Percentiles rank a stretch among this genome's conserved stretches.
phyloP scores from a whole-genome alignment of 2,888 invertebrate species.

The Euproctis similis region DNA sequence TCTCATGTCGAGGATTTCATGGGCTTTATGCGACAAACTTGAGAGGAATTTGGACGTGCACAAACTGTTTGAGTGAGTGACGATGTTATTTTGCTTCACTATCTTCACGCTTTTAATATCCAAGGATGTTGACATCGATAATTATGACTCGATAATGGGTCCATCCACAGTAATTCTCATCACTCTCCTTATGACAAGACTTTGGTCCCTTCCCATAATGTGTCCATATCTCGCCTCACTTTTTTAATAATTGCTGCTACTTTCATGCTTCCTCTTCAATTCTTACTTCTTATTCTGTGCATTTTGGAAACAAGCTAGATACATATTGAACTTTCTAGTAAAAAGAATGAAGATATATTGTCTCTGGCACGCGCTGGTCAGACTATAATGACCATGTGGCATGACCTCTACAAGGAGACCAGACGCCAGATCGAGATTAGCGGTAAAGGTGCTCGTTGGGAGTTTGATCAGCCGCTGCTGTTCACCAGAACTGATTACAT shows the following conservation, averaged over 20 bases:
- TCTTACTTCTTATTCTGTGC: too few species aligned
- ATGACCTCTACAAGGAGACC: slow-evolving; percentile 83
- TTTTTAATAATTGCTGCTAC: too few species aligned
- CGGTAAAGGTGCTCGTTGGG: slow-evolving; percentile 92
- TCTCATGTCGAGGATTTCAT: slow-evolving; percentile 87
- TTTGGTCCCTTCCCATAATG: too few species aligned
- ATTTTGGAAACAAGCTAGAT: too few species aligned
- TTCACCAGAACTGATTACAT: slow-evolving; percentile 92
- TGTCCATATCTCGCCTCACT: too few species aligned
- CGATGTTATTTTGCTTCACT: too few species aligned
- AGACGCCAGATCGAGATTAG: slow-evolving; percentile 89
- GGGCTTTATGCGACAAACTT: slow-evolving; percentile 86
- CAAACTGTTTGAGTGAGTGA: slow-evolving; percentile 83
- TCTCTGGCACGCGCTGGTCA: slow-evolving; percentile 75
- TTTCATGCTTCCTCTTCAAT: too few species aligned
- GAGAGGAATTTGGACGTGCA: slow-evolving; percentile 81
- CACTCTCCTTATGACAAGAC: too few species aligned
- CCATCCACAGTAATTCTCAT: too few species aligned
- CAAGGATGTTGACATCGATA: too few species aligned
- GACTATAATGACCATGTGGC: slow-evolving; percentile 84
- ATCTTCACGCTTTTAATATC: too few species aligned
- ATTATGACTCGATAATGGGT: too few species aligned
- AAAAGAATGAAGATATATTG: slow-evolving; percentile 71
- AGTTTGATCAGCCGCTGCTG: slow-evolving; percentile 88
- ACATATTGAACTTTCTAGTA: slow-evolving; percentile 41